phyloP scores from a whole-genome alignment of 2,797 vertebrate species.

The Distichodus sexfasciatus region DNA sequence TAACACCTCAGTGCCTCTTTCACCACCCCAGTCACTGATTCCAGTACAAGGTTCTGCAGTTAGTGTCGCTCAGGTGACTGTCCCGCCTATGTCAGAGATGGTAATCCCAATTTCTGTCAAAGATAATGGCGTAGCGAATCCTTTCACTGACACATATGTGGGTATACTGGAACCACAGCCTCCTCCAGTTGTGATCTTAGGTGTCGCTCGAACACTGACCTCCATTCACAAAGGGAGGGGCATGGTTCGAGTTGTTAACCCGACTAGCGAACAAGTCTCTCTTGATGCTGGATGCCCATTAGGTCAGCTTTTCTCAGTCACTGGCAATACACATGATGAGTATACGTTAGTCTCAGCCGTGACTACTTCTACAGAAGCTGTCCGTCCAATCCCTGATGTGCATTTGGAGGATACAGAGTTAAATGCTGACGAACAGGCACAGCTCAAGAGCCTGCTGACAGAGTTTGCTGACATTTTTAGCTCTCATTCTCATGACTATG shows the following conservation, averaged over 20 bases:
- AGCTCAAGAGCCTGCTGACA: not conserved
- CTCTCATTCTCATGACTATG: constrained; percentile 6
- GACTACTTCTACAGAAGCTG: not conserved
- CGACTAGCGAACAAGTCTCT: not conserved
- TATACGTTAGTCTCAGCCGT: not conserved
- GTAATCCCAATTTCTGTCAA: not conserved
- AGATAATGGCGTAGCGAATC: not conserved
- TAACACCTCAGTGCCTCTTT: not conserved
- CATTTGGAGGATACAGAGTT: not conserved
- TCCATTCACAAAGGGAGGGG: not conserved
- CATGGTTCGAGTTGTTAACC: constrained; percentile 15
- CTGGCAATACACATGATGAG: not conserved
- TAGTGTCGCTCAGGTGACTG: not conserved
- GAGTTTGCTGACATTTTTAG: not conserved
- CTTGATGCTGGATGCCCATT: constrained; percentile 3
- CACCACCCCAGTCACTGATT: not conserved
- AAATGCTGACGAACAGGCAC: not conserved
- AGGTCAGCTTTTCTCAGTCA: constrained; percentile 3
- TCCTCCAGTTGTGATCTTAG: no score
- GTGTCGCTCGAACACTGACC: constrained; percentile 7
- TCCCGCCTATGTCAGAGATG: constrained; percentile 15
- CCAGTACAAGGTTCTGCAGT: not conserved
- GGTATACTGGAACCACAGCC: not conserved
- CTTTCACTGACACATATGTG: not conserved
- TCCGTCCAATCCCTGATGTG: not conserved